Evolutionary conservation across 2,888 invertebrate species (phyloP), one percentile per base, ranked within the genome.

Genomic region (Caenorhabditis zanzibari): DNA sequence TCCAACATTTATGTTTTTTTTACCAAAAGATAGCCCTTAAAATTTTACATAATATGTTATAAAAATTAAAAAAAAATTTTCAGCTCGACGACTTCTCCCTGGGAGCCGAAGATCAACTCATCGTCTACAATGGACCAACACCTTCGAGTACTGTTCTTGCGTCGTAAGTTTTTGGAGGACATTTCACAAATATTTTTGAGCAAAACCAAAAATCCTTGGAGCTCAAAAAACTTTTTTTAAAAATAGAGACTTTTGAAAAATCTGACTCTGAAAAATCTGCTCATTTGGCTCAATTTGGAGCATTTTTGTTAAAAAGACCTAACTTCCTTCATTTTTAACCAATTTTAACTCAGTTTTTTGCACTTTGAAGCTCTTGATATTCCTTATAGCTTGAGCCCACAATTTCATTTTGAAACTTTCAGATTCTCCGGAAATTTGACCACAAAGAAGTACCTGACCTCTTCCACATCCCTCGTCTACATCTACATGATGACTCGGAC

Each of bases 401-500:
- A n/a, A n/a, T n/a, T n/a, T n/a, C n/a, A 19, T 47, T 19, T 5
- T 12, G 5, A 47, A 5, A 47, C 1, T 47, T 82, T 24, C 54
- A 86, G 88, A 44, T 71, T 90, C 24, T 85, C 89, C 10, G 91
- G 90, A 16, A 80, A 81, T 52, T 64, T 77, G 26, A 82, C 75
- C 19, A 81, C 71, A 4, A 81, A 84, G 54, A 82, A 86, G 32
- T 74, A 81, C 74, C 95, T 98, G 10, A 96, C 97, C 93, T 97
- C 97, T 0, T 98, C 97, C 0, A 95, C 96, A 59, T 96, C 95
- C 92, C 95, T 95, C 90, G 93, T 97, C 26, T 98, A 97, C 92
- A 93, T 97, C 90, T 98, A 97, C 93, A 96, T 97, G 93, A 96
- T 96, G 92, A 96, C 97, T n/a, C 96, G 96, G 92, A 96, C 96